phyloP scores from a whole-genome alignment of 1,140 invertebrate species.

The Lepidurus apus region DNA sequence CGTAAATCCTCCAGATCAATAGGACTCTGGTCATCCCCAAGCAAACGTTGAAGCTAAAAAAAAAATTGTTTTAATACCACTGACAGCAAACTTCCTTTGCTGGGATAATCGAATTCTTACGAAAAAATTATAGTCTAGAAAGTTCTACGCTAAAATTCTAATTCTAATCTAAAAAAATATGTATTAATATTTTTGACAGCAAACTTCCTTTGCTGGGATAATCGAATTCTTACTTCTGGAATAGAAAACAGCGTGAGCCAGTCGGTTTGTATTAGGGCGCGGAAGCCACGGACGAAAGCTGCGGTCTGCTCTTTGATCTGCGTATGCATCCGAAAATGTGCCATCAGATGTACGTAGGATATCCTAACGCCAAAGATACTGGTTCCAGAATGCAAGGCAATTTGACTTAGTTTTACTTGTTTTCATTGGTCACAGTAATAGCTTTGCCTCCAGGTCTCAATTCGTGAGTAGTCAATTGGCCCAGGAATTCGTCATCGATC shows the following conservation, averaged over 20 bases:
- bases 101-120: not conserved
- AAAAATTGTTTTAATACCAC: not conserved
- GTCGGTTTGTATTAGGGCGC: constrained; percentile 88
- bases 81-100: not conserved
- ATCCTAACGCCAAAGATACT: constrained; percentile 56
- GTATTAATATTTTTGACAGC: constrained; percentile 12
- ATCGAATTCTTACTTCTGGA: constrained; percentile 67
- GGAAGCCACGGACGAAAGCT: constrained; percentile 93
- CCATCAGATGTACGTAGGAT: constrained; percentile 97
- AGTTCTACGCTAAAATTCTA: not conserved
- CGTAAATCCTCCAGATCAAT: constrained; percentile 86
- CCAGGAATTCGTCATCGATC: constrained; percentile 91
- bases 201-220: not conserved
- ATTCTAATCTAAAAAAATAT: constrained; percentile 16
- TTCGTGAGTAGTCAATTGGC: constrained; percentile 82
- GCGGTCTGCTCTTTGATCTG: constrained; percentile 95
- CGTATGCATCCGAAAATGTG: constrained; percentile 94
- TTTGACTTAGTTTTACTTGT: constrained; percentile 62
- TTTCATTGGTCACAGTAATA: constrained; percentile 91
- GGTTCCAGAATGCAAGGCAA: not conserved
- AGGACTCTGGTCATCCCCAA: constrained; percentile 84
- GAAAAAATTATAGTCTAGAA: not conserved
- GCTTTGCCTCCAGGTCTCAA: constrained; percentile 88
- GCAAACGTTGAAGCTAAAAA: constrained; percentile 71
- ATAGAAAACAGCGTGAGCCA: constrained; percentile 95